A percentile compares a stretch with the other conserved stretches of the same genome.
Evolutionary conservation across 2,888 invertebrate species (phyloP).

Genomic region (Perizoma affinitatum): DNA sequence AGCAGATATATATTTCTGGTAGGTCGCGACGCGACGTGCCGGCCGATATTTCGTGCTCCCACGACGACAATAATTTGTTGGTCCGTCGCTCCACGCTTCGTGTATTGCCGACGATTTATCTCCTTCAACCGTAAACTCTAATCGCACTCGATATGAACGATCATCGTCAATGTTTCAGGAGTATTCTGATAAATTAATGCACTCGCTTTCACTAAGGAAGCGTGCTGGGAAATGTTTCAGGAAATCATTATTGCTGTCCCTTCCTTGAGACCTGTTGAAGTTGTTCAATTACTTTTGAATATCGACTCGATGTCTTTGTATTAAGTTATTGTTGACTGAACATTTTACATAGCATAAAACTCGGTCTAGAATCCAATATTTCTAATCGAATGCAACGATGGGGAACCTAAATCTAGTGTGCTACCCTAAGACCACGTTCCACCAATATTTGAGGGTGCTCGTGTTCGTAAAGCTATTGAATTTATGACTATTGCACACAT

Average conservation of each 20-base stretch:
- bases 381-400: conserved; percentile 54
- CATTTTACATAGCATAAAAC: no score
- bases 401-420: conserved; percentile 54
- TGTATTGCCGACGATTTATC: conserved; percentile 69
- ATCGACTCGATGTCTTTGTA: conserved; percentile 12
- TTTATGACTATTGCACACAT: conserved; percentile 55
- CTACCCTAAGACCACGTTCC: conserved; percentile 67
- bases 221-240: conserved; percentile 22
- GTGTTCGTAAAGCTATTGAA: conserved; percentile 66
- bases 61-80: conserved; percentile 79
- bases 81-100: conserved; percentile 67
- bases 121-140: conserved; percentile 65
- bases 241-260: conserved; percentile 30
- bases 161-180: conserved; percentile 51
- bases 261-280: conserved; percentile 30
- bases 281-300: conserved; percentile 20
- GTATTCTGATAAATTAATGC: conserved; percentile 42
- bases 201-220: conserved; percentile 28
- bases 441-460: conserved; percentile 71
- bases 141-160: conserved; percentile 62
- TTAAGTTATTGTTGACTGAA: neutral
- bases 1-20: conserved; percentile 64
- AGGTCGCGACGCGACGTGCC: conserved; percentile 58
- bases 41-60: conserved; percentile 76
- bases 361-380: conserved; percentile 44